These are phyloP conservation scores for Crenichthys baileyi DNA, from an alignment of 2,797 vertebrate species.

Conservation along the genomic window DNA sequence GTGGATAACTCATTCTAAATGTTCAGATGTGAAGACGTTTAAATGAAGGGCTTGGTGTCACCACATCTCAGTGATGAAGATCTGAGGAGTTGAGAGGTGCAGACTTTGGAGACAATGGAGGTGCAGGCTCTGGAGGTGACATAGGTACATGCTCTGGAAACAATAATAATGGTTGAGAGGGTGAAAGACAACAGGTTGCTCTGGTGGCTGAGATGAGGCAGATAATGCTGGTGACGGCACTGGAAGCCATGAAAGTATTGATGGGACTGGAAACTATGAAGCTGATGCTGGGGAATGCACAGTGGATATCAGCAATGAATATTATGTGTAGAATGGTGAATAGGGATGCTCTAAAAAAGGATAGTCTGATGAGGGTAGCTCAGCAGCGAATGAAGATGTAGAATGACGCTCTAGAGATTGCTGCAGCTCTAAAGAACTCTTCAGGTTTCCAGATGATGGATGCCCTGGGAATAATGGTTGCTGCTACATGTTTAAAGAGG, in stretches of 20 bases:
- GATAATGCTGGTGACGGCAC: background rate
- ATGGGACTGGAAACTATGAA: no score
- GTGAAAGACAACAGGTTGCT: no score
- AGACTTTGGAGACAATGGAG: no score
- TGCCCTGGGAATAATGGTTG: background rate
- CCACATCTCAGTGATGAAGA: background rate
- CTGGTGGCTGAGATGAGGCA: no score
- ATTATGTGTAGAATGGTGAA: background rate
- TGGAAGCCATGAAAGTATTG: background rate
- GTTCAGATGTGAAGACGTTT: background rate
- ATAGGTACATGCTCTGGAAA: no score
- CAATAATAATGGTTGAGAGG: no score
- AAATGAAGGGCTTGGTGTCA: background rate
- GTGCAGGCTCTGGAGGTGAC: no score
- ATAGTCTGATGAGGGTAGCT: no score
- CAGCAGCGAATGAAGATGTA: background rate
- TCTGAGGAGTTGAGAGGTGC: background rate
- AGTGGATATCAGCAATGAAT: background rate
- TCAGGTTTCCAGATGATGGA: background rate
- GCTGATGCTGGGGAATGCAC: background rate
- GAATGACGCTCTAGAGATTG: background rate
- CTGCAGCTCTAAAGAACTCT: background rate
- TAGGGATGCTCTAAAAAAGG: background rate
- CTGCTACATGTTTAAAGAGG: background rate
- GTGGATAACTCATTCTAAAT: slow-evolving; percentile 9